Conservation (phyloP, 2,797 vertebrate genomes). For the Taeniopygia guttata region DNA sequence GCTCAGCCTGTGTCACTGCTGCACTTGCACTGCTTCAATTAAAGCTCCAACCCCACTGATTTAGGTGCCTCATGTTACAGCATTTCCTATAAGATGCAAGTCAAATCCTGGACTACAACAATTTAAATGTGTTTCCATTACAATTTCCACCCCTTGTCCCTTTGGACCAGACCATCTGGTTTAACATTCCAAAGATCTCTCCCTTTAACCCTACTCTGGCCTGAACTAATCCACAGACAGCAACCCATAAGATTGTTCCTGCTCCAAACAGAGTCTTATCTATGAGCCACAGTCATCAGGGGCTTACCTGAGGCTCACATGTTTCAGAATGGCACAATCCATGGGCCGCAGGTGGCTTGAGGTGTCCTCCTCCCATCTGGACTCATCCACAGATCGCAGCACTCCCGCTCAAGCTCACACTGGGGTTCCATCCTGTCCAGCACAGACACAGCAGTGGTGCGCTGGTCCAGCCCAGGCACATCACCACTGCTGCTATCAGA, state of each 20-base stretch:
- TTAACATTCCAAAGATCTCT: not conserved
- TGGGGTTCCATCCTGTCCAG: not conserved
- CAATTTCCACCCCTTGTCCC: fast-evolving
- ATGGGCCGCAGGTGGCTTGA: no score
- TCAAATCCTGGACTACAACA: not conserved
- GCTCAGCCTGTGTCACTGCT: not conserved
- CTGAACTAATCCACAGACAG: not conserved
- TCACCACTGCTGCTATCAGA: not conserved
- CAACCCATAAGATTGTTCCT: not conserved
- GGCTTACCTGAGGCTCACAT: not conserved
- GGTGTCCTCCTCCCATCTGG: not conserved
- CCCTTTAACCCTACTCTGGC: no score
- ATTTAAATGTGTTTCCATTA: not conserved
- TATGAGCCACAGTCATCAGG: not conserved
- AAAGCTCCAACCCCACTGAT: not conserved
- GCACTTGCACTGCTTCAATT: not conserved
- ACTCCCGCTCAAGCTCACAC: fast-evolving
- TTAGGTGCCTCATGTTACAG: fast-evolving
- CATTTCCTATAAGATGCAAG: not conserved
- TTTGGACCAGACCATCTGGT: not conserved
- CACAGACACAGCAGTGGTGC: not conserved
- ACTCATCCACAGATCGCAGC: not conserved
- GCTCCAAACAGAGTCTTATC: not conserved
- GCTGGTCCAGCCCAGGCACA: not conserved
- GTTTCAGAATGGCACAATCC: not conserved